Conservation (phyloP, 2,113 vertebrate genomes). For the Pyrgilauda ruficollis region DNA sequence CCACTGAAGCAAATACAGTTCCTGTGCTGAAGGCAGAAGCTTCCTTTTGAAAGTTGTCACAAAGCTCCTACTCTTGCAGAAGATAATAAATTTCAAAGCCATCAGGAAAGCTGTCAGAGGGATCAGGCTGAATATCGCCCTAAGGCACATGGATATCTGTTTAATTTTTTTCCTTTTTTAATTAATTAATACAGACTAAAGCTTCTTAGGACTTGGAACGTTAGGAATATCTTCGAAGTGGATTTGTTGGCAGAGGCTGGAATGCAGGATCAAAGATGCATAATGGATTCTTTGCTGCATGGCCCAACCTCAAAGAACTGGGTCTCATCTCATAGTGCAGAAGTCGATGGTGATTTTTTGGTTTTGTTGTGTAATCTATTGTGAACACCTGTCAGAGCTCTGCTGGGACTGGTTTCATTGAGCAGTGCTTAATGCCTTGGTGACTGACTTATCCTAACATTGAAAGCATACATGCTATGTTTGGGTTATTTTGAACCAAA, state of each 20-base stretch:
- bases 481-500: not conserved
- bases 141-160: not conserved
- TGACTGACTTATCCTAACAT: not conserved
- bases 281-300: not conserved
- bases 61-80: slow-evolving; percentile 1
- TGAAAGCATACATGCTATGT: not conserved
- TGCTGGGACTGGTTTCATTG: not conserved
- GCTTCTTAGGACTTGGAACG: not conserved
- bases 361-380: not conserved
- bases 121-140: not conserved
- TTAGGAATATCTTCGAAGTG: not conserved
- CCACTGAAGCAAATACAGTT: not conserved
- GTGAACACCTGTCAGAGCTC: not conserved
- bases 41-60: not conserved
- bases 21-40: not conserved
- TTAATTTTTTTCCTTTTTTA: not conserved
- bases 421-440: not conserved
- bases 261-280: not conserved
- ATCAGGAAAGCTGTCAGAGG: not conserved
- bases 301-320: not conserved
- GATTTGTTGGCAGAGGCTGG: not conserved
- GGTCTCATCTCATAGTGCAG: not conserved
- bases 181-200: slow-evolving; percentile 25
- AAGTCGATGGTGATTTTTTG: not conserved
- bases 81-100: slow-evolving; percentile 8